Percentiles rank a stretch among this genome's conserved stretches.
Evolutionary conservation across 2,888 invertebrate genomes (phyloP).

Genomic region (Acanthoscelides obtectus): DNA sequence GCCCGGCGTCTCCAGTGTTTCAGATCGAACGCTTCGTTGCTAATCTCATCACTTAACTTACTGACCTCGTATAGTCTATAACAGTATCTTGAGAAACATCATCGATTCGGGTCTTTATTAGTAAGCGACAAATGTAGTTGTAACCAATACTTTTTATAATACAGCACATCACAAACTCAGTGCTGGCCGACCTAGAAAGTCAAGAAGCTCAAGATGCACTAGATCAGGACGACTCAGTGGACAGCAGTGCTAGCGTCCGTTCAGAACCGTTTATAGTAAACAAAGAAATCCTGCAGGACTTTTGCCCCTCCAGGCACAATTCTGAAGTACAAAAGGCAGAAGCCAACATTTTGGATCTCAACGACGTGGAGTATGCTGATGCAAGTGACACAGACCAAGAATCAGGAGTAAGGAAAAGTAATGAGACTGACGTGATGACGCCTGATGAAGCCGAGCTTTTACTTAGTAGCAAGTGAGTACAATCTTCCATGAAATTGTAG

Average conservation of each 20-base stretch:
- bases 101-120: no score
- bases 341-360: slow-evolving; percentile 54
- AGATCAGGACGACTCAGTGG: not conserved
- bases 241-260: slow-evolving; percentile 15
- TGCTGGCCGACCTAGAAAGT: slow-evolving; percentile 42
- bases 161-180: slow-evolving; percentile 38
- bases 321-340: slow-evolving; percentile 43
- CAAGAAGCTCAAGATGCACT: slow-evolving; percentile 28
- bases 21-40: no score
- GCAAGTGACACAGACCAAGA: slow-evolving; percentile 51
- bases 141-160: no score
- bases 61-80: no score
- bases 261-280: slow-evolving; percentile 39
- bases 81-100: no score
- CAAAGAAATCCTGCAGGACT: slow-evolving; percentile 34
- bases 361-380: slow-evolving; percentile 56
- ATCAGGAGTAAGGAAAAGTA: slow-evolving; percentile 41
- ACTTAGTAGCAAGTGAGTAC: slow-evolving; percentile 73
- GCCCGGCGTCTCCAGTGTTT: no score
- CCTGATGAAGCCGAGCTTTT: slow-evolving; percentile 84
- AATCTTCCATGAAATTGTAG: not conserved
- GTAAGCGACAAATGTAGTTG: no score
- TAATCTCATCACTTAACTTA: no score
- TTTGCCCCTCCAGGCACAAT: slow-evolving; percentile 15
- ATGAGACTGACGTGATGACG: slow-evolving; percentile 63